phyloP scores from a whole-genome alignment of 1,140 invertebrate genomes.

The Drosophila santomea region DNA sequence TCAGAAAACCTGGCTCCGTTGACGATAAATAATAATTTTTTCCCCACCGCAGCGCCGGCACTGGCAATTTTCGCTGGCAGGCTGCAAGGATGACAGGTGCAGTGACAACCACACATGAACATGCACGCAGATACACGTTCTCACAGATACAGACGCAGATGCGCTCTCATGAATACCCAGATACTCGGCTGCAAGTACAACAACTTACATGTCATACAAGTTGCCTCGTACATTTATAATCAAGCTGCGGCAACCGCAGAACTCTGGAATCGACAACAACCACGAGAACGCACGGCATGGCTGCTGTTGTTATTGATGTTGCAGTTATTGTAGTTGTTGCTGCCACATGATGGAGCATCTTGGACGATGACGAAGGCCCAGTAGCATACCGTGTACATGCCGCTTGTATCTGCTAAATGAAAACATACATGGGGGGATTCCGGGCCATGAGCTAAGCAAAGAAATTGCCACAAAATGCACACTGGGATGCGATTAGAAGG shows the following conservation, averaged over 20 bases:
- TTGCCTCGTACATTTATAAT: conserved; percentile 76
- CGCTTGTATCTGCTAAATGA: conserved; percentile 76
- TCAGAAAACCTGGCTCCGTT: conserved; percentile 41
- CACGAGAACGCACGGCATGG: conserved; percentile 17
- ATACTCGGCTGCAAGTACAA: conserved; percentile 32
- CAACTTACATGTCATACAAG: conserved; percentile 77
- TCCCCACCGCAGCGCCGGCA: conserved; percentile 19
- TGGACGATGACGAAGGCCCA: conserved; percentile 50
- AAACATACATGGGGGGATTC: conserved; percentile 61
- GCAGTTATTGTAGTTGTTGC: conserved; percentile 4
- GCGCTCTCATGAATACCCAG: not conserved
- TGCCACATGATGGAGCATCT: conserved; percentile 77
- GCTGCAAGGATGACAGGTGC: conserved; percentile 76
- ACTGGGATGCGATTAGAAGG: conserved; percentile 47
- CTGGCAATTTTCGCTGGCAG: conserved; percentile 36
- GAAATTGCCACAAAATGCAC: conserved; percentile 34
- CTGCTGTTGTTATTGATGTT: conserved; percentile 12
- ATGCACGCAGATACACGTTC: conserved; percentile 33
- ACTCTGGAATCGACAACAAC: conserved; percentile 22
- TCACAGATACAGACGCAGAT: conserved; percentile 21
- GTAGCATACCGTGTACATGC: conserved; percentile 60
- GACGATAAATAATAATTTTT: conserved; percentile 78
- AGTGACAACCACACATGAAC: conserved; percentile 73
- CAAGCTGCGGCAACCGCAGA: conserved; percentile 68
- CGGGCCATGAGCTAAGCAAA: conserved; percentile 6